Evolutionary conservation across 1,140 invertebrate genomes (phyloP), one percentile per base, ranked within the genome.

Genomic region (Megathymus violae): DNA sequence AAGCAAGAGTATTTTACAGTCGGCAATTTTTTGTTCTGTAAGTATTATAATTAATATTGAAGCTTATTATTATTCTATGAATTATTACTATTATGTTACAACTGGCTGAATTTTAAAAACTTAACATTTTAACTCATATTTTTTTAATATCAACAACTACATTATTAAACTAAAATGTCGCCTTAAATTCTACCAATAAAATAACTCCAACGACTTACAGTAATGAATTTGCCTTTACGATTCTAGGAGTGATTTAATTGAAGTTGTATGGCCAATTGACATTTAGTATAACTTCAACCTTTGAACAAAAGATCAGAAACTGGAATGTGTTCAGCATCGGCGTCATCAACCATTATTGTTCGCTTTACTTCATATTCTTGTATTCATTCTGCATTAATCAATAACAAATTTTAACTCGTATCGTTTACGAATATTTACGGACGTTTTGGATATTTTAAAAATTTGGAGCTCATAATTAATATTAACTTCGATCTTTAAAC

Each of bases 221-320:
- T 34, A 34, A 52, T 52, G 15, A 52, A 52, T 52, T 52, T 22
- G 9, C 10, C 17, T 52, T 40, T 52, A 52, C 50, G 15, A 52
- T 38, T 25, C 4, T 36, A 51, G n/a, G 16, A 52, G 41, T 41
- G 16, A 41, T 41, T 54, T 41, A 41, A 41, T 54, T 54, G 17
- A 41, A 41, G 36, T 54, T 54, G 36, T 27, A 41, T 17, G 6
- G n/a, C 11, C 36, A 41, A 74, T 72, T 78, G 71, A 74, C 67
- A 78, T 80, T 80, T 78, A 34, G 50, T 64, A 67, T 62, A 56
- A 60, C 64, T 74, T 25, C 60, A 65, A 70, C 69, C 69, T 74
- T 62, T 27, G 63, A 56, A 40, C 46, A 40, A 79, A 76, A 76
- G 71, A 74, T 74, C 76, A 72, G 13, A 47, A 40, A 56, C 64